Conservation (phyloP, 92 coral and sea anemone genomes). For the Umimayanthus chanpuru region DNA sequence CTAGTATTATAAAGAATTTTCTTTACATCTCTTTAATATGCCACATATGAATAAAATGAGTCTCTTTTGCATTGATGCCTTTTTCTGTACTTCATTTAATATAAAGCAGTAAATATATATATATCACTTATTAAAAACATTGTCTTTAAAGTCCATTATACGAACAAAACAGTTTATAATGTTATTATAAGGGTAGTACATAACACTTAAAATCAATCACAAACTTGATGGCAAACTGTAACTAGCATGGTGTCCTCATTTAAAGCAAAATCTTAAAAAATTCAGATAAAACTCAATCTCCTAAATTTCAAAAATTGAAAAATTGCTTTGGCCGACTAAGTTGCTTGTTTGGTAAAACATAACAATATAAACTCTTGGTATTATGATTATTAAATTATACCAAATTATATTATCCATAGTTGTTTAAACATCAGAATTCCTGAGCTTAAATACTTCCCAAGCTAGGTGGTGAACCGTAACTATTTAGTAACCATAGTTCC, state of each 20-base stretch:
- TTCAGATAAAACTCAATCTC: no score
- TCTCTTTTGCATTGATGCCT: no score
- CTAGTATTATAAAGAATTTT: not conserved
- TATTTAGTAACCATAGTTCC: not conserved
- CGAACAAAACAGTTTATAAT: not conserved
- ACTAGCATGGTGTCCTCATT: slow-evolving; percentile 7
- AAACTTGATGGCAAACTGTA: not conserved
- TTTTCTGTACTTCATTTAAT: no score
- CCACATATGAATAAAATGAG: not conserved
- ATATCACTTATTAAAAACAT: not conserved
- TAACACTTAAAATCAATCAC: not conserved
- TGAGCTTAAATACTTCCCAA: not conserved
- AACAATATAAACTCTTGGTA: not conserved
- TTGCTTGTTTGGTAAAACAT: not conserved
- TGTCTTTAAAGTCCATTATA: not conserved
- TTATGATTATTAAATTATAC: not conserved
- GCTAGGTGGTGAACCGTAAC: no score
- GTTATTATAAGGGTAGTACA: not conserved
- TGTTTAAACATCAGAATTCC: not conserved
- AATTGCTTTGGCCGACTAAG: not conserved
- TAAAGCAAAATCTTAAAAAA: no score
- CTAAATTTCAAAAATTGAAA: not conserved
- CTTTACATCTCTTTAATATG: not conserved
- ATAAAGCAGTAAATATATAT: no score
- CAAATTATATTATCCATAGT: no score